These are phyloP conservation scores for Agrochola litura DNA, from an alignment of 2,888 invertebrate species.

Conservation along the genomic window DNA sequence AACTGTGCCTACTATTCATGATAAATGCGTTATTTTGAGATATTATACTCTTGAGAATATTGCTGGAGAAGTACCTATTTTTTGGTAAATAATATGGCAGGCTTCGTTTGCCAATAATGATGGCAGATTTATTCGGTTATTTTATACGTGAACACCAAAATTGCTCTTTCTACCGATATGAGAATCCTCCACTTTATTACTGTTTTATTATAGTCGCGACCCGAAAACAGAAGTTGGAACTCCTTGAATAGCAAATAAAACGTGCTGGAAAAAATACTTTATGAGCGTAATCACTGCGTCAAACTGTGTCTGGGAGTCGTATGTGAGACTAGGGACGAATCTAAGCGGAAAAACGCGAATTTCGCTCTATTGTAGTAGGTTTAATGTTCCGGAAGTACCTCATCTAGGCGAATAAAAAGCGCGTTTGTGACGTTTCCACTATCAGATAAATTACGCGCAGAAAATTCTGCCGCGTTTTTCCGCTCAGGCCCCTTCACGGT, in stretches of 20 bases:
- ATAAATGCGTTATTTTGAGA: background rate
- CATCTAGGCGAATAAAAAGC: background rate
- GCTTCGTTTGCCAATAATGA: background rate
- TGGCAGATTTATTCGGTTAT: background rate
- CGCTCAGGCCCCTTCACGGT: background rate
- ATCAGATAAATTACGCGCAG: background rate
- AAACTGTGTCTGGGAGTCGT: background rate
- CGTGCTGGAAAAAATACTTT: background rate
- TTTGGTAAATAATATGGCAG: background rate
- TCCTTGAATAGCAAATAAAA: constrained; percentile 14
- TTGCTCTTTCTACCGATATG: background rate
- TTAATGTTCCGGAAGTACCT: background rate
- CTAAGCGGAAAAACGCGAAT: background rate
- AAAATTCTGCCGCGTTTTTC: background rate
- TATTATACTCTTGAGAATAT: background rate
- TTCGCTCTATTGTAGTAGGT: background rate
- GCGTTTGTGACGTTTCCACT: no score
- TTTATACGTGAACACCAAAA: background rate
- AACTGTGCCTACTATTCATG: no score
- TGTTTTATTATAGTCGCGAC: constrained; percentile 15
- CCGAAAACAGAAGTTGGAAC: background rate
- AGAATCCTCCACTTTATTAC: constrained; percentile 18
- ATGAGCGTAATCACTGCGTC: background rate
- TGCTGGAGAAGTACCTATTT: background rate
- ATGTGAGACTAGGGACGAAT: background rate